Evolutionary conservation across 2,888 invertebrate genomes (phyloP), one percentile per base, ranked within the genome.

Genomic region (Cryptocephalus moraei): DNA sequence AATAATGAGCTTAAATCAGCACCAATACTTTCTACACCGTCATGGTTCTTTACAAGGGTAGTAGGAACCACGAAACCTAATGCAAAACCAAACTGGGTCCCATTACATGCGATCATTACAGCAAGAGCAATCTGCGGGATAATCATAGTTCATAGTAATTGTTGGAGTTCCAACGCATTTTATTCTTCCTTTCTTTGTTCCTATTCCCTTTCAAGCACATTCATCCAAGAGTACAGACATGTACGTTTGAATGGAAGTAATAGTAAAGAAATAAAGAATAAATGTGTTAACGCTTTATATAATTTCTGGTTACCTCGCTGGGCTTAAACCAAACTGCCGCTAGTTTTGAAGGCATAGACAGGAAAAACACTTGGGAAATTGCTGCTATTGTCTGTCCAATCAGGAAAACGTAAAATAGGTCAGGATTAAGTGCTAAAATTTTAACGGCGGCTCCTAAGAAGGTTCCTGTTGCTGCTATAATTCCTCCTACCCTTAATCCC

Each of bases 301-400:
- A n/a, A 32, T 2, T 12, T 32, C 22, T 32, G 39, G 91, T 91
- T 22, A 95, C 93, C 73, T 95, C 90, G 62, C 89, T 84, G 0
- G 91, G 84, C 1, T 94, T 93, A 68, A 97, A 97, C 97, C 96
- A 97, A 40, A 93, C 90, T 0, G 96, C 94, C 0, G 96, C 95
- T 54, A 97, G 73, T 46, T 85, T 75, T 0, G 96, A 87, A 0
- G 96, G 96, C 45, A 96, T 79, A 57, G 91, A 91, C 39, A 96
- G 74, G 48, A 95, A 83, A 73, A 92, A 95, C 13, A 92, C 85
- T 73, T 94, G 93, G 31, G 93, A 86, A 12, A 84, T 63, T 1
- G 86, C 86, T 51, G 85, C 84, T 54, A 95, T 74, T 0, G 87
- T 83, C 73, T 97, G 97, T 0, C 92, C 93, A 34, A 82, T 59